Conservation (phyloP, 2,113 vertebrate genomes). For the Austrofundulus limnaeus region DNA sequence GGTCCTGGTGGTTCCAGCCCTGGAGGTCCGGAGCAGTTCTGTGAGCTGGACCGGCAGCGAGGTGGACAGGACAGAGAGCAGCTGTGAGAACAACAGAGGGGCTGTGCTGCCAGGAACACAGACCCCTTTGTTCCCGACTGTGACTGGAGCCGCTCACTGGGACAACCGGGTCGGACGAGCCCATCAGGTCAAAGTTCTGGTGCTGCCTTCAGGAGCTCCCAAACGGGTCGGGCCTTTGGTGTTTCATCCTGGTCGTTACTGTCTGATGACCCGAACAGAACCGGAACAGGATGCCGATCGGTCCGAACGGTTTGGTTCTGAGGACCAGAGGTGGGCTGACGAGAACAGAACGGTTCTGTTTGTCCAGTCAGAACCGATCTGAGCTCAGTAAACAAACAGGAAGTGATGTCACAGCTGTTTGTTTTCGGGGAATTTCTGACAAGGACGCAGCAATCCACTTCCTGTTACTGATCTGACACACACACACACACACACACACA, state of each 20-base stretch:
- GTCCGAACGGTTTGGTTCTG: not conserved
- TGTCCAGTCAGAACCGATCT: not conserved
- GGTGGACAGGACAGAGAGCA: not conserved
- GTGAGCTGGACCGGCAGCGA: not conserved
- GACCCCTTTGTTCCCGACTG: slow-evolving; percentile 65
- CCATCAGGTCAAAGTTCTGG: not conserved
- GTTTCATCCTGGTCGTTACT: too few species aligned
- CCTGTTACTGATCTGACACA: slow-evolving; percentile 28
- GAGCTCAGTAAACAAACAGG: slow-evolving; percentile 4
- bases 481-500: slow-evolving; percentile 2
- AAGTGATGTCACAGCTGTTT: slow-evolving; percentile 11
- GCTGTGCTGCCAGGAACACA: slow-evolving; percentile 74
- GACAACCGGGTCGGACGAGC: slow-evolving; percentile 18
- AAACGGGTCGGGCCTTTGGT: too few species aligned
- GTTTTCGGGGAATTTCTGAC: slow-evolving; percentile 15
- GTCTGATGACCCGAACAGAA: too few species aligned
- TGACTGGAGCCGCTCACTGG: slow-evolving; percentile 43
- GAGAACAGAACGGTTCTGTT: too few species aligned
- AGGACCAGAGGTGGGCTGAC: not conserved
- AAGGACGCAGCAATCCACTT: slow-evolving; percentile 10
- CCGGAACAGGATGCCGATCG: not conserved
- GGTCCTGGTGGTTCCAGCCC: not conserved
- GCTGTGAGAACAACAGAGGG: slow-evolving; percentile 64
- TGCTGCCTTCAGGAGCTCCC: too few species aligned
- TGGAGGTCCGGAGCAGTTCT: not conserved